phyloP scores from a whole-genome alignment of 2,888 invertebrate species.

The Erebia epiphron region DNA sequence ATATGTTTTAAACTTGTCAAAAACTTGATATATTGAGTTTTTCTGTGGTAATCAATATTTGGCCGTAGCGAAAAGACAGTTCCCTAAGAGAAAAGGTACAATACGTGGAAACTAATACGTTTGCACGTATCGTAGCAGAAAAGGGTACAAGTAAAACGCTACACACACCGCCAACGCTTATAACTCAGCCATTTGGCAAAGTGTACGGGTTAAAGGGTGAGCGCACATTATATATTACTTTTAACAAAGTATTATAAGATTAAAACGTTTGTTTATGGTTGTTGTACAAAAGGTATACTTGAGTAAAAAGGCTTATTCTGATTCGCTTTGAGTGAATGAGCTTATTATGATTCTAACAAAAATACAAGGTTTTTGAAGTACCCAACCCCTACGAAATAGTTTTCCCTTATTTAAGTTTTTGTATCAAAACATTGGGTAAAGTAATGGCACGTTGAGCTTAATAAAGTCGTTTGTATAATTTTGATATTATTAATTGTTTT shows the following conservation, averaged over 20 bases:
- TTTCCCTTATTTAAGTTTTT: neutral
- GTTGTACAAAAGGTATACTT: slow-evolving; percentile 16
- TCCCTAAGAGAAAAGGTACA: too few species aligned
- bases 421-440: neutral
- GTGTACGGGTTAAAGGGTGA: slow-evolving; percentile 13
- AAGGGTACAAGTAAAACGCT: neutral
- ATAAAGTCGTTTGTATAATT: slow-evolving; percentile 6
- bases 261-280: slow-evolving; percentile 24
- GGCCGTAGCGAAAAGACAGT: too few species aligned
- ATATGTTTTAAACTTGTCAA: too few species aligned
- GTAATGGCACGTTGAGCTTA: neutral
- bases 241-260: slow-evolving; percentile 30
- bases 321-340: slow-evolving; percentile 14
- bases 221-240: slow-evolving; percentile 27
- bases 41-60: too few species aligned
- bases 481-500: neutral
- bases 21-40: too few species aligned
- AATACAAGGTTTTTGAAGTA: neutral
- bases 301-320: slow-evolving; percentile 6
- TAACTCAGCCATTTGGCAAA: neutral
- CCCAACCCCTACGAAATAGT: neutral
- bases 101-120: neutral
- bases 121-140: too few species aligned
- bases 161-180: neutral
- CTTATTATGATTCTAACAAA: slow-evolving; percentile 6